These are phyloP conservation scores for Chauna torquata DNA, from an alignment of 2,113 vertebrate species.

Conservation along the genomic window DNA sequence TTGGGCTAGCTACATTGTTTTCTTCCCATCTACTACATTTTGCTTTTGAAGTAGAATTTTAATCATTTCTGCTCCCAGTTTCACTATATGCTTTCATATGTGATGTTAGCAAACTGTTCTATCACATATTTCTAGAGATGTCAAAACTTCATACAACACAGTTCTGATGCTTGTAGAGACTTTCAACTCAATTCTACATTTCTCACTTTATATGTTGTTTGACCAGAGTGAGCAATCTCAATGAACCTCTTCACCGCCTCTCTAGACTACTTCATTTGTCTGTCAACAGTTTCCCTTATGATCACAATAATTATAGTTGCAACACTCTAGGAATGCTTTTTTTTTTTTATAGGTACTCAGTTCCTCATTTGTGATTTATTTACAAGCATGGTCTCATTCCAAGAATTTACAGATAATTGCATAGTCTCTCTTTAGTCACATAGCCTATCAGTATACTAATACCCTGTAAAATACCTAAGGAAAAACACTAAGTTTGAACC, in stretches of 20 bases:
- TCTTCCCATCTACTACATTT: background rate
- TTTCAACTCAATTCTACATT: background rate
- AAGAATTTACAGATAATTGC: background rate
- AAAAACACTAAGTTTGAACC: background rate
- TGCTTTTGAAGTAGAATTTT: background rate
- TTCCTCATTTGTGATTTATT: background rate
- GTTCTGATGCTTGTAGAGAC: background rate
- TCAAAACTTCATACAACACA: background rate
- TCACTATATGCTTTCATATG: background rate
- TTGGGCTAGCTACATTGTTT: background rate
- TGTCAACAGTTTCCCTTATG: background rate
- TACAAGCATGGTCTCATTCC: background rate
- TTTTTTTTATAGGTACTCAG: background rate
- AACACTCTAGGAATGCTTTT: background rate
- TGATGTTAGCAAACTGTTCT: background rate
- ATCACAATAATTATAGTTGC: background rate
- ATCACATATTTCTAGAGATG: rapidly evolving
- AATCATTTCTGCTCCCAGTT: background rate
- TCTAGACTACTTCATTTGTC: background rate
- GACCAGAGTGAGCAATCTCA: background rate
- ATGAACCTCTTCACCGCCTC: background rate
- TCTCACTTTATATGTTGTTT: background rate
- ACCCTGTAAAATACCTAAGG: background rate
- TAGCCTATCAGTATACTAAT: background rate
- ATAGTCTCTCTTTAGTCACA: background rate